Base-by-base conservation (phyloP, 2,888 invertebrate genomes). In the Idaea aversata region DNA sequence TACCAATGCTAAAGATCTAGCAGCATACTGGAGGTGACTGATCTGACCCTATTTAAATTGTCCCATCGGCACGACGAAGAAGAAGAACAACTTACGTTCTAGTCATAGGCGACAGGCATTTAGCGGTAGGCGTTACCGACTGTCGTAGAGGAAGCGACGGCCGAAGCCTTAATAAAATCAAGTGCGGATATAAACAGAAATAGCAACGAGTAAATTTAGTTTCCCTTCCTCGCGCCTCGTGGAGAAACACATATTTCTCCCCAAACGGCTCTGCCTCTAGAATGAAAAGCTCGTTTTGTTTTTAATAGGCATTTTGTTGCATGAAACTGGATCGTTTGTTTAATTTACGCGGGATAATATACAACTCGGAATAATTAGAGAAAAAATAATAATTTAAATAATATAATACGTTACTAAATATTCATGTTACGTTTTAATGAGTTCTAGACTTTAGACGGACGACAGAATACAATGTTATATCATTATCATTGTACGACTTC, bases 271-370 rank as follows among this genome's bases (percentile, higher is more conserved):
- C 63, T 70, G 63, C 65, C 60, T 70, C 70, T 63, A 69, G 68
- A 70, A 71, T 72, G 71, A 70, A 73, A 73, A 70, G 70, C 71
- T 72, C 75, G 70, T 75, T 75, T 68, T 68, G 65, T 68, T 72
- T 69, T 73, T 71, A 77, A 75, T 72, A 73, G 72, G 73, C 72
- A 71, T 74, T 75, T 73, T 70, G 74, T 73, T 73, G 71, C 70
- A 66, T 65, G 66, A 70, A 71, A 71, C 65, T 69, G 70, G 71
- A 69, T 68, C 72, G 67, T 73, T 70, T 71, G 65, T 67, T 71
- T 69, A 70, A 72, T 74, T 74, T 70, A 73, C 67, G 65, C 59
- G 64, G 59, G 66, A 65, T 69, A 70, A 71, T 71, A 74, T 74
- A 71, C 69, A 69, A 71, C 72, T 70, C 64, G 65, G 64, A 68